Conservation (phyloP, 2,113 vertebrate species). For the Gambusia holbrooki region DNA sequence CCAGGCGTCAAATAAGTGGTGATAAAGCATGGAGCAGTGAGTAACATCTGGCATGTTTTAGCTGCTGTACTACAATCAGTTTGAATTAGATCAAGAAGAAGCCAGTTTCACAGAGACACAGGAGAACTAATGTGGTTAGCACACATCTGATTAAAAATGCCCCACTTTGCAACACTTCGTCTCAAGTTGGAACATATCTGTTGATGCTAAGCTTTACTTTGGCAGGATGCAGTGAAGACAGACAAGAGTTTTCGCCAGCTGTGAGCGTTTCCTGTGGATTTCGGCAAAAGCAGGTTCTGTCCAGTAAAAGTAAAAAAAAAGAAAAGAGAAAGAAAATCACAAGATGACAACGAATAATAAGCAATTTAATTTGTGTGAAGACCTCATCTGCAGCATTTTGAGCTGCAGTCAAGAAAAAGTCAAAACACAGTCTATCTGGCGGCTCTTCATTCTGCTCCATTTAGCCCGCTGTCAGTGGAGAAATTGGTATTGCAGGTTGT, state of each 20-base stretch:
- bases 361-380: constrained; percentile 47
- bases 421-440: constrained; percentile 31
- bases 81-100: constrained; percentile 73
- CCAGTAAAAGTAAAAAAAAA: constrained; percentile 18
- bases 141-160: constrained; percentile 65
- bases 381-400: constrained; percentile 31
- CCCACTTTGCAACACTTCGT: constrained; percentile 58
- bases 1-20: constrained; percentile 71
- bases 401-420: constrained; percentile 42
- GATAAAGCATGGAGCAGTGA: constrained; percentile 67
- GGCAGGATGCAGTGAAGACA: constrained; percentile 27
- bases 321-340: constrained; percentile 5
- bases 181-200: constrained; percentile 60
- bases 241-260: not conserved
- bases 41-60: constrained; percentile 74
- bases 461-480: constrained; percentile 20
- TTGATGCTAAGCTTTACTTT: constrained; percentile 40
- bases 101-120: constrained; percentile 55
- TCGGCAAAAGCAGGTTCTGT: constrained; percentile 1
- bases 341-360: constrained; percentile 33
- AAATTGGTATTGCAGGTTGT: not conserved
- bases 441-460: constrained; percentile 28
- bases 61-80: constrained; percentile 68
- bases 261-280: not conserved
- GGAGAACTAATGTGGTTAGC: constrained; percentile 74